Conservation (phyloP, 1,140 invertebrate species). For the Pogonognathellus flavescens region DNA sequence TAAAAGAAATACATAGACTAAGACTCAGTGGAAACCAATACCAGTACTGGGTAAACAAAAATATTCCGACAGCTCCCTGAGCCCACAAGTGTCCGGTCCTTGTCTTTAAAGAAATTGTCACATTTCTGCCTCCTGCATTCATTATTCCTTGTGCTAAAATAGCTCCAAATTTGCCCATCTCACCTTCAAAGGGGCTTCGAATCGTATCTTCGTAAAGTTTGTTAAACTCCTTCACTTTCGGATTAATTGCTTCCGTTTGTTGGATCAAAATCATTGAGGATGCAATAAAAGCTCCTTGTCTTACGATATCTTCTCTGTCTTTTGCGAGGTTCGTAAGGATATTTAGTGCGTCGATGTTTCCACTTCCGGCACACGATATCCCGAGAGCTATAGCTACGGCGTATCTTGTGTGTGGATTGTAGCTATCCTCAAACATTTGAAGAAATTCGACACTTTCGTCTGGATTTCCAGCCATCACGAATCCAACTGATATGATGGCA, state of each 20-base stretch:
- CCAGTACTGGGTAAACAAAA: constrained; percentile 99
- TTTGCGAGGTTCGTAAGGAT: constrained; percentile 98
- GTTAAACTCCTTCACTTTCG: constrained; percentile 95
- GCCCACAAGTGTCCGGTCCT: constrained; percentile 98
- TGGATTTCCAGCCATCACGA: constrained; percentile 94
- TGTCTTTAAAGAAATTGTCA: constrained; percentile 94
- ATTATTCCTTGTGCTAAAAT: constrained; percentile 97
- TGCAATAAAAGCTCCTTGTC: constrained; percentile 96
- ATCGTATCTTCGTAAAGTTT: constrained; percentile 95
- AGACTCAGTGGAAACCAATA: constrained; percentile 99
- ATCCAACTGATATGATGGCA: constrained; percentile 96
- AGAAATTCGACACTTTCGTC: constrained; percentile 98
- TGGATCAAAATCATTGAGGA: constrained; percentile 98
- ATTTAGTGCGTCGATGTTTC: constrained; percentile 93
- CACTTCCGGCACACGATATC: constrained; percentile 98
- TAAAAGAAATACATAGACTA: constrained; percentile 96
- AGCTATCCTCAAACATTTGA: constrained; percentile 95
- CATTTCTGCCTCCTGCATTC: constrained; percentile 94
- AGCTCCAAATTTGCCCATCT: constrained; percentile 99
- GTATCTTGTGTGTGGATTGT: constrained; percentile 99
- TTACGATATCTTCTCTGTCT: constrained; percentile 98
- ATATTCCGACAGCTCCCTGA: constrained; percentile 94
- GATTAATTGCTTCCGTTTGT: constrained; percentile 94
- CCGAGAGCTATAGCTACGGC: constrained; percentile 99
- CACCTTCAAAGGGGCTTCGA: constrained; percentile 98